These are phyloP conservation scores for Cynocephalus volans DNA, from an alignment of 2,113 vertebrate genomes.

Conservation along the genomic window DNA sequence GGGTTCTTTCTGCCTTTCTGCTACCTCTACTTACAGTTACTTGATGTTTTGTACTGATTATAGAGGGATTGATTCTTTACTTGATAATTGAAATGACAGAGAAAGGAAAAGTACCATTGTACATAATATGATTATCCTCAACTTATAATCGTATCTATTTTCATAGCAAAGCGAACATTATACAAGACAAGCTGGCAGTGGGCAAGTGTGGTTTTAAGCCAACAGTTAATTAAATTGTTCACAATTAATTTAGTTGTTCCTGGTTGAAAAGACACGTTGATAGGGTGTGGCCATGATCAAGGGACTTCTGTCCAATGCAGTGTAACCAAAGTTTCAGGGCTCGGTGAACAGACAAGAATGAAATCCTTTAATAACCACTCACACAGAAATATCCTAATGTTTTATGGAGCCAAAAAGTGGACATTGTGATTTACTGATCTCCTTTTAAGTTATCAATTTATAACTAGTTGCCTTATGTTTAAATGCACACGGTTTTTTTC, in stretches of 20 bases:
- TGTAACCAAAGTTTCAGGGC: constrained; percentile 42
- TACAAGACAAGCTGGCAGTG: background rate
- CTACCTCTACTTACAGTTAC: background rate
- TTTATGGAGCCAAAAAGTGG: background rate
- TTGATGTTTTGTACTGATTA: constrained; percentile 17
- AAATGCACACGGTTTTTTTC: constrained; percentile 45
- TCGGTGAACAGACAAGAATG: constrained; percentile 36
- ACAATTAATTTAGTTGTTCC: constrained; percentile 62
- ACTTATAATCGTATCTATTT: constrained; percentile 49
- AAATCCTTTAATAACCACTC: constrained; percentile 43
- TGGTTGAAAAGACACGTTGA: constrained; percentile 54
- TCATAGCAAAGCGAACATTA: constrained; percentile 53
- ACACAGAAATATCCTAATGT: constrained; percentile 58
- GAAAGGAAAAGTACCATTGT: constrained; percentile 25
- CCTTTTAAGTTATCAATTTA: constrained; percentile 38
- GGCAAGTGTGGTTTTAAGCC: constrained; percentile 31
- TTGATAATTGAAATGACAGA: constrained; percentile 47
- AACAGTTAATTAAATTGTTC: constrained; percentile 61
- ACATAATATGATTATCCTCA: constrained; percentile 1
- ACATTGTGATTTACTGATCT: constrained; percentile 37
- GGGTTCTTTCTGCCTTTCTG: constrained; percentile 39
- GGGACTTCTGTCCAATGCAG: background rate
- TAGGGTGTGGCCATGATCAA: constrained; percentile 20
- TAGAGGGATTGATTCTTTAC: constrained; percentile 9
- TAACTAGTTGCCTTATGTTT: constrained; percentile 43